phyloP scores from a whole-genome alignment of 1,140 invertebrate species.

The Drosophila truncata region DNA sequence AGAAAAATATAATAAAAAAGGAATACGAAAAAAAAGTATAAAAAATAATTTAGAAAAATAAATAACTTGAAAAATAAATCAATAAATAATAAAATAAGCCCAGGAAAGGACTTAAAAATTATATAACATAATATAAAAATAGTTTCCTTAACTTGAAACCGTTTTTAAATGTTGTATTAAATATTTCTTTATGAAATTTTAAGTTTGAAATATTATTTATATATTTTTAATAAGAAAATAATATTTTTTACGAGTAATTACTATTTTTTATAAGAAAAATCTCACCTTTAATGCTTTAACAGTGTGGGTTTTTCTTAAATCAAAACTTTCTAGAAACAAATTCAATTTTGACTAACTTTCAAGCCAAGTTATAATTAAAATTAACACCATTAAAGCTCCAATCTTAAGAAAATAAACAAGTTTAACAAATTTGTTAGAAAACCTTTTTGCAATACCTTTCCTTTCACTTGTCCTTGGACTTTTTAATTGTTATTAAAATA shows the following conservation, averaged over 20 bases:
- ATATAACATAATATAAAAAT: no score
- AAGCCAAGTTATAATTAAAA: neutral
- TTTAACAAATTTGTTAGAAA: neutral
- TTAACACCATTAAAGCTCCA: neutral
- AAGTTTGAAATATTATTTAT: neutral
- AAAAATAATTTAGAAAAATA: neutral
- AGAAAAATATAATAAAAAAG: neutral
- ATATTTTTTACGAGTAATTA: no score
- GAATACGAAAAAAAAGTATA: neutral
- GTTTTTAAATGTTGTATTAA: neutral
- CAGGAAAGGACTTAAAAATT: no score
- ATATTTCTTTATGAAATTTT: neutral
- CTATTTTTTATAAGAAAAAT: neutral
- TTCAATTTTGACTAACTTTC: neutral
- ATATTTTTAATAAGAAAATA: no score
- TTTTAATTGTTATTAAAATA: neutral
- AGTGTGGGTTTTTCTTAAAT: neutral
- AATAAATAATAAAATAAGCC: neutral
- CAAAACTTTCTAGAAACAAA: neutral
- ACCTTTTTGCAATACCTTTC: neutral
- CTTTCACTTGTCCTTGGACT: slow-evolving; percentile 2
- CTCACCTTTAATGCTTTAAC: neutral
- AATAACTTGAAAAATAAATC: no score
- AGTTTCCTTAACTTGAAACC: neutral
- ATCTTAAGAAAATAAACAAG: neutral